Percentiles rank a stretch among this genome's conserved stretches.
phyloP scores from a whole-genome alignment of 2,113 vertebrate species.

The Notothenia rossii region DNA sequence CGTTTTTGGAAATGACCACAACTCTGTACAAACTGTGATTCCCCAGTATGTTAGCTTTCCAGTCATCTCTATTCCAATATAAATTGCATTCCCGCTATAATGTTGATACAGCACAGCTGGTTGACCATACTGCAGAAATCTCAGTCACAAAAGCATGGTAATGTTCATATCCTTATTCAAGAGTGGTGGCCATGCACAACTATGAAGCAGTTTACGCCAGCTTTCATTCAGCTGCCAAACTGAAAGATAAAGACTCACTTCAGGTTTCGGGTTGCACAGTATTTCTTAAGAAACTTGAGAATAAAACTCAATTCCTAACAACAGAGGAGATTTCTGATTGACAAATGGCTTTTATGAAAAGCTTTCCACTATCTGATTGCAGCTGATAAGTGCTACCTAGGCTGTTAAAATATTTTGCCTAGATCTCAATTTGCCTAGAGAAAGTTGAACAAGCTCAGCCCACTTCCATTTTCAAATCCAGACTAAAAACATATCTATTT shows the following conservation, averaged over 20 bases:
- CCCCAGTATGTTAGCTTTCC: neutral
- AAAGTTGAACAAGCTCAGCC: slow-evolving; percentile 1
- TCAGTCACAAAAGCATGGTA: neutral
- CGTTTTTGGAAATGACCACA: neutral
- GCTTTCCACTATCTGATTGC: slow-evolving; percentile 2
- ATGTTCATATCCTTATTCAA: too few species aligned
- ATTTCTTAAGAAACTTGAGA: slow-evolving; percentile 27
- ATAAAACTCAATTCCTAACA: slow-evolving; percentile 31
- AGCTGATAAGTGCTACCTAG: neutral
- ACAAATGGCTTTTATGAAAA: slow-evolving; percentile 19
- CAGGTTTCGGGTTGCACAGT: slow-evolving; percentile 14
- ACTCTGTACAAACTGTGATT: neutral
- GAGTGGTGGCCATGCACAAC: neutral
- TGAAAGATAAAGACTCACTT: slow-evolving; percentile 4
- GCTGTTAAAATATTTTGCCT: slow-evolving; percentile 7
- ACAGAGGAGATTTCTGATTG: slow-evolving; percentile 22
- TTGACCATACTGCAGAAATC: neutral
- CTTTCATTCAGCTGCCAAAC: neutral
- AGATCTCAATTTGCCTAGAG: neutral
- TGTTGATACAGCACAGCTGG: too few species aligned
- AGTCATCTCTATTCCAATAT: neutral
- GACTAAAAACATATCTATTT: too few species aligned
- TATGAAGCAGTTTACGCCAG: neutral
- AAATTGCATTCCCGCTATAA: too few species aligned
- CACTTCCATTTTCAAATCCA: too few species aligned